Base-by-base conservation (phyloP, 2,113 vertebrate genomes). In the Rhynchomys soricoides region DNA sequence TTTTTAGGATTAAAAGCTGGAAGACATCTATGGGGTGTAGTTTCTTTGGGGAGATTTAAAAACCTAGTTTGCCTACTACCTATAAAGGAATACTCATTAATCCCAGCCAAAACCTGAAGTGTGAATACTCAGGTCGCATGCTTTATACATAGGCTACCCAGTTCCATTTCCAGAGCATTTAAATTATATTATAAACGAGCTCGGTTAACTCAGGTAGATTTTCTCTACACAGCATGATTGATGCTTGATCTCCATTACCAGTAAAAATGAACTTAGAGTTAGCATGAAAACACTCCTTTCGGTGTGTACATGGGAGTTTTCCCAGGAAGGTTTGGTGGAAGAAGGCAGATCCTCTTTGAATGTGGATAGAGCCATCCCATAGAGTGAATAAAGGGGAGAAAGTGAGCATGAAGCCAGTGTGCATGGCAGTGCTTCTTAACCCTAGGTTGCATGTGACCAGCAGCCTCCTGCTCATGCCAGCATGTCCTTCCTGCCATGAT, bases 21-120 rank as follows among this genome's bases (percentile, higher is more conserved):
- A 77, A 95, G 90, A 45, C 2, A 52, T 68, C 45, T 66, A 68
- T 1, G 3, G 37, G 68, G 79, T 37, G 37, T 1, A 81, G 68
- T 37, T 79, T 93, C 75, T 91, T 62, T 48, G 50, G 7, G 48
- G 43, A 94, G 26, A 82, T 45, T 95, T 31, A 93, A 97, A 90
- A 96, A 66, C 75, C 64, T 21, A 79, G 74, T 77, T 85, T 34
- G 40, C 22, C 70, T 93, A 43, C 87, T 85, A 92, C 77, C n/a
- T 86, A 1, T 37, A 93, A 89, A 89, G 62, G 24, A 26, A 64
- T 64, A 64, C 62, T 64, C 24, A 26, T 64, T 64, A 8, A 64
- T 9, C 62, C 62, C 62, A 64, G 62, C 59, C 2, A 22, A 26
- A 26, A 62, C 22, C 59, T 62, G 7, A 10, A 26, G 59, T 59